A percentile compares a stretch with the other conserved stretches of the same genome.
These are phyloP conservation scores for Stenchaetothrips biformis DNA, from an alignment of 2,888 invertebrate species.

Conservation along the genomic window DNA sequence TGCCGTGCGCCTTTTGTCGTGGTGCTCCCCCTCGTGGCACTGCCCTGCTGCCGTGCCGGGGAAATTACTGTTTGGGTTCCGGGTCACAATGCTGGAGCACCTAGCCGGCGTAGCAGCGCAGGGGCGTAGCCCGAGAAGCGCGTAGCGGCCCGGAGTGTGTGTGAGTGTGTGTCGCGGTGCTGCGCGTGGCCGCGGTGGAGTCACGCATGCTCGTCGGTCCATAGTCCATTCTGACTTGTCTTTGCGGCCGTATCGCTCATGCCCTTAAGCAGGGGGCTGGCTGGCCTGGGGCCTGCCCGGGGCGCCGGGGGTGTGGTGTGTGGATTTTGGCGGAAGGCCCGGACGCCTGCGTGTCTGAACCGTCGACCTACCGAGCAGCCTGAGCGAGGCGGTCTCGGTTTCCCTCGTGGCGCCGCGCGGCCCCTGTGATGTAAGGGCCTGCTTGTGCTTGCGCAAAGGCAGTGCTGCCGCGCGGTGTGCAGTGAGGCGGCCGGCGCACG, in stretches of 20 bases:
- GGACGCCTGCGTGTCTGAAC: not conserved
- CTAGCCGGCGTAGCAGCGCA: not conserved
- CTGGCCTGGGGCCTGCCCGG: too few species aligned
- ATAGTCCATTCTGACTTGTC: too few species aligned
- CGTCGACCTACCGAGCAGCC: too few species aligned
- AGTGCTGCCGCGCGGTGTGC: not conserved
- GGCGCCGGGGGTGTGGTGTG: too few species aligned
- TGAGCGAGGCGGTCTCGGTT: too few species aligned
- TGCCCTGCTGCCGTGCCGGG: not conserved
- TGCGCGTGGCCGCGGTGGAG: not conserved
- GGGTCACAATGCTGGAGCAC: not conserved
- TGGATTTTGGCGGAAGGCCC: not conserved
- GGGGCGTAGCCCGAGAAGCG: not conserved
- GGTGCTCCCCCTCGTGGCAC: not conserved
- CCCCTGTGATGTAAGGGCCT: not conserved
- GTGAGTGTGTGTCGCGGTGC: not conserved
- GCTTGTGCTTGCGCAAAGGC: not conserved
- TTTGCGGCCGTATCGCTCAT: too few species aligned
- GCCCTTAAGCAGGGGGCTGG: too few species aligned
- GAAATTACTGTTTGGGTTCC: slow-evolving; percentile 24
- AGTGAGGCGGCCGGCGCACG: not conserved
- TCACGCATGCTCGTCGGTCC: too few species aligned
- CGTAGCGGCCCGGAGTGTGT: too few species aligned
- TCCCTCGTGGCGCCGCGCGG: not conserved
- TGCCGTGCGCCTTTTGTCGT: not conserved